Percentiles rank a stretch among this genome's conserved stretches.
These are phyloP conservation scores for Lacanobia wlatinum DNA, from an alignment of 2,888 invertebrate genomes.

Conservation along the genomic window DNA sequence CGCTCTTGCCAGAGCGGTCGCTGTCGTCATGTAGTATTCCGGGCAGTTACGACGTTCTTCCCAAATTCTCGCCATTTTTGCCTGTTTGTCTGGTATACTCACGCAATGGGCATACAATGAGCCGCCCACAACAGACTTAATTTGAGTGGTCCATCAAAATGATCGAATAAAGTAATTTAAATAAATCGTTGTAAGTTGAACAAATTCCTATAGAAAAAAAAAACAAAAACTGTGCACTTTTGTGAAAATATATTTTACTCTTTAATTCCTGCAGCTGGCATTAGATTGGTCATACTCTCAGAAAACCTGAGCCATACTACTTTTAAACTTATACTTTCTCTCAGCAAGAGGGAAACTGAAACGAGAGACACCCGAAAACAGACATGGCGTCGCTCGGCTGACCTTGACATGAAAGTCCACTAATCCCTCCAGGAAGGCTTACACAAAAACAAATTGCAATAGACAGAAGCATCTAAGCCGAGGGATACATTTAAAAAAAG, in stretches of 20 bases:
- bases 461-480: slow-evolving; percentile 7
- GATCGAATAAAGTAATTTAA: neutral
- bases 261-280: slow-evolving; percentile 18
- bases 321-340: neutral
- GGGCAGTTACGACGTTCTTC: too few relatives aligned
- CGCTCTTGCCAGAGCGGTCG: too few relatives aligned
- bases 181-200: neutral
- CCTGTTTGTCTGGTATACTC: too few relatives aligned
- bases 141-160: too few relatives aligned
- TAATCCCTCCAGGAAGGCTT: slow-evolving; percentile 17
- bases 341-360: slow-evolving; percentile 11
- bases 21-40: too few relatives aligned
- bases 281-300: slow-evolving; percentile 1
- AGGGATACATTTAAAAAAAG: slow-evolving; percentile 18
- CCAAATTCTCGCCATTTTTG: too few relatives aligned
- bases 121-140: too few relatives aligned
- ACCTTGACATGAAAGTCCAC: slow-evolving; percentile 45
- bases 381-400: slow-evolving; percentile 44
- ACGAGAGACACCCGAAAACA: slow-evolving; percentile 33
- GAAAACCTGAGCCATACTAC: neutral
- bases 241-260: neutral
- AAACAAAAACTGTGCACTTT: neutral
- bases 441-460: slow-evolving; percentile 44
- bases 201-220: neutral
- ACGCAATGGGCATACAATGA: too few relatives aligned